Evolutionary conservation across 2,888 invertebrate genomes (phyloP), one percentile per base, ranked within the genome.

Genomic region (Cerceris ruficornis): DNA sequence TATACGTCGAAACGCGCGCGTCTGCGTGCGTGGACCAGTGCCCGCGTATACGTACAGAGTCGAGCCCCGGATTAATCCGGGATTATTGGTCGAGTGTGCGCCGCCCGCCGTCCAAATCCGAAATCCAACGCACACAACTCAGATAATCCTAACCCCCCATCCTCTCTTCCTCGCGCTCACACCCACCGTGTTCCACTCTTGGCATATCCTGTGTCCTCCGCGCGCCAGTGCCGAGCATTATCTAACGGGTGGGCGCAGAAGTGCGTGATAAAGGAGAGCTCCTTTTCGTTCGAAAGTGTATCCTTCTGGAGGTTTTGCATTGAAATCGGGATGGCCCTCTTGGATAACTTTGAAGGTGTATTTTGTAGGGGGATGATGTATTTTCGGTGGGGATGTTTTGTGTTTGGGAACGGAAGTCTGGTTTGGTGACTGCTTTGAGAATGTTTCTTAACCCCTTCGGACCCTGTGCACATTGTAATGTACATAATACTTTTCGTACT

Each of bases 41-140:
- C 52, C 49, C 58, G 62, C 50, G 66, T 50, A 65, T 13, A 75
- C 65, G 76, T 62, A 75, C 80, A 86, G 74, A 82, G 81, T 83
- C 83, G 84, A 82, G 87, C 77, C 88, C 81, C 84, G 90, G 91
- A 90, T 91, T 91, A 91, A 91, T 91, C 90, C 87, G 84, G 91
- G 90, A 91, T 91, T 91, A 91, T 89, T 89, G 89, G 86, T 84
- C 86, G 87, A 87, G 89, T 90, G 88, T 88, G 89, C 84, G 88
- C 83, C 79, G 84, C 84, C 86, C 85, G 89, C 83, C 87, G 85
- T 87, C 88, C 88, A 90, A 91, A 91, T 90, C 90, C 90, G 83
- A 91, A 91, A 92, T 92, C 92, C 90, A 88, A 91, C 91, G 89
- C 92, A 91, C 90, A 91, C 91, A 88, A 87, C 88, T 86, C 88